A percentile compares a stretch with the other conserved stretches of the same genome.
Conservation (phyloP, 2,797 vertebrate species). For the Pseudotriccus pelzelni region DNA sequence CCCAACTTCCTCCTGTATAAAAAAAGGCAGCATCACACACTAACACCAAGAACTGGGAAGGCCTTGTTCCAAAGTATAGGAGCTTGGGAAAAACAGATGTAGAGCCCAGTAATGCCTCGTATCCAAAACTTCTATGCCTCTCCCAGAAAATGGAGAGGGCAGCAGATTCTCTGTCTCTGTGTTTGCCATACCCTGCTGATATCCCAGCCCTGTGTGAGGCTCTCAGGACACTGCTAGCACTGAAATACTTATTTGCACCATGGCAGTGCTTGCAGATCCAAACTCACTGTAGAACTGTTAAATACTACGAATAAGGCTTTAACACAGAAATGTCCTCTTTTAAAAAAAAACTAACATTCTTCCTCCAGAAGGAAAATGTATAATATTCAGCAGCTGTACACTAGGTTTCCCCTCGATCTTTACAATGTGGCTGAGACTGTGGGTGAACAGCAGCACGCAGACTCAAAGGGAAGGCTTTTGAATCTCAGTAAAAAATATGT, state of each 20-base stretch:
- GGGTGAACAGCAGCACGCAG: not conserved
- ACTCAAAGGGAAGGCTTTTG: not conserved
- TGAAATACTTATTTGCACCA: not conserved
- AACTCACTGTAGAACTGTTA: not conserved
- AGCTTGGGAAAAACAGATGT: not conserved
- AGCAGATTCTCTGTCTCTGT: not conserved
- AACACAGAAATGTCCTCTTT: not conserved
- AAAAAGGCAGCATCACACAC: not conserved
- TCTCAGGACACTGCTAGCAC: not conserved
- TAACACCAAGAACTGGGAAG: not conserved
- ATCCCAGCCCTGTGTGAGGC: accelerated
- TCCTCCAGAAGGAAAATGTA: not conserved
- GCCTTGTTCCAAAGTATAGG: not conserved
- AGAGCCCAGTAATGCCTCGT: not conserved
- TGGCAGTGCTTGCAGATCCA: not conserved
- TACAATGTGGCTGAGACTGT: not conserved
- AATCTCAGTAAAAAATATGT: not conserved
- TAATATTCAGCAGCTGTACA: not conserved
- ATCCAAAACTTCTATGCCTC: not conserved
- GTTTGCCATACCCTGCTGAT: not conserved
- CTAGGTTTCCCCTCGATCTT: not conserved
- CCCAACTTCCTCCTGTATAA: not conserved
- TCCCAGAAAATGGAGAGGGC: not conserved
- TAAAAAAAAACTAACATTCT: not conserved
- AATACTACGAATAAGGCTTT: not conserved